Percentiles rank a stretch among this genome's conserved stretches.
Evolutionary conservation across 2,113 vertebrate genomes (phyloP).

Genomic region (Erythrolamprus reginae): DNA sequence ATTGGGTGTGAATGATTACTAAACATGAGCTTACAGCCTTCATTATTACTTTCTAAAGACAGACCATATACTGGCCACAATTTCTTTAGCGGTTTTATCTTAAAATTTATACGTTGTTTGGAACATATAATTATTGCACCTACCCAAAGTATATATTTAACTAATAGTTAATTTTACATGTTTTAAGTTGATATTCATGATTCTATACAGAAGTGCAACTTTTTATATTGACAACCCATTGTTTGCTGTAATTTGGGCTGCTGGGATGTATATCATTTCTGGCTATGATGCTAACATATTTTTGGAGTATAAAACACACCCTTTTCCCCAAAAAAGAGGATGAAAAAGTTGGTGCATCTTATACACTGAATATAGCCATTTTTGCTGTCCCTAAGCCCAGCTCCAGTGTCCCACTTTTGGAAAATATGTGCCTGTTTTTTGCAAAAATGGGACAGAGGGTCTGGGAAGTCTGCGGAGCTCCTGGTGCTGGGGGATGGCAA

Average conservation of each 20-base stretch:
- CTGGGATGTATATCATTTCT: not conserved
- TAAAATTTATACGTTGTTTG: not conserved
- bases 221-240: not conserved
- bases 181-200: not conserved
- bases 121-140: not conserved
- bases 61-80: not conserved
- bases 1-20: slow-evolving; percentile 18
- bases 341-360: too few relatives aligned
- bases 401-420: too few relatives aligned
- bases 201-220: not conserved
- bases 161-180: not conserved
- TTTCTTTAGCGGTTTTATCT: not conserved
- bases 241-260: not conserved
- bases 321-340: too few relatives aligned
- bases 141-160: not conserved
- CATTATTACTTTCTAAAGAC: not conserved
- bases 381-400: too few relatives aligned
- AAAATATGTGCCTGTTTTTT: too few relatives aligned
- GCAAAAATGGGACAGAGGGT: too few relatives aligned
- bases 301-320: too few relatives aligned
- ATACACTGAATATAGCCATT: too few relatives aligned
- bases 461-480: too few relatives aligned
- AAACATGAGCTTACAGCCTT: slow-evolving; percentile 23
- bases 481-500: too few relatives aligned
- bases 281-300: too few relatives aligned